Base-by-base conservation (phyloP, 2,888 invertebrate species). In the Thymelicus acteon region DNA sequence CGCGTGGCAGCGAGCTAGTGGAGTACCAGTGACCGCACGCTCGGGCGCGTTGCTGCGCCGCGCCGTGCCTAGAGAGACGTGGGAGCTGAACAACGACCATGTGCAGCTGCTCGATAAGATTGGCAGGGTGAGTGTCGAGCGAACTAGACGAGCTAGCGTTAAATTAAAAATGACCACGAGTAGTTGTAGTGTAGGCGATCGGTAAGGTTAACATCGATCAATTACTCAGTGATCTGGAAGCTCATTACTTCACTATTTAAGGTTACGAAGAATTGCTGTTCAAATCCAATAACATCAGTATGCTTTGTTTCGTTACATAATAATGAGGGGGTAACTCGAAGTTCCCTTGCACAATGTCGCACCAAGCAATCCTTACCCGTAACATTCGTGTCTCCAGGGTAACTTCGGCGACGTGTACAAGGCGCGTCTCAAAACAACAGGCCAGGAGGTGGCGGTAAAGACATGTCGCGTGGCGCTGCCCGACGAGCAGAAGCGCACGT, bases 341-440 rank as follows among this genome's bases (percentile, higher is more conserved):
- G 0, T 19, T 19, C 19, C 19, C 19, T 19, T 19, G 19, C 19
- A 19, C 19, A 19, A 19, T 2, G 19, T 19, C 19, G 19, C 19
- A 19, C 19, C 19, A 19, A 19, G 2, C 19, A 19, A 19, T 19
- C 19, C 19, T 19, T 19, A 19, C 19, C 19, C 19, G 19, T 19
- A 19, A 40, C 7, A 40, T 44, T 49, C 0, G 19, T 61, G 31
- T 31, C 31, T n/a, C 31, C 85, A 99, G 98, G 99, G 99, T 62
- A 99, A 99, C 88, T 99, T 99, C 90, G 99, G 99, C 2, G 99
- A 99, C 89, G 99, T 99, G 2, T 98, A 98, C 92, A 97, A 97
- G 88, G 99, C 98, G 5, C 95, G 97, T 70, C 94, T 98, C 54
- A 97, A 97, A 88, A 96, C 96, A 13, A 96, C 97, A 68, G 96